Evolutionary conservation across 1,140 invertebrate genomes (phyloP), one percentile per base, ranked within the genome.

Genomic region (Cotesia typhae): DNA sequence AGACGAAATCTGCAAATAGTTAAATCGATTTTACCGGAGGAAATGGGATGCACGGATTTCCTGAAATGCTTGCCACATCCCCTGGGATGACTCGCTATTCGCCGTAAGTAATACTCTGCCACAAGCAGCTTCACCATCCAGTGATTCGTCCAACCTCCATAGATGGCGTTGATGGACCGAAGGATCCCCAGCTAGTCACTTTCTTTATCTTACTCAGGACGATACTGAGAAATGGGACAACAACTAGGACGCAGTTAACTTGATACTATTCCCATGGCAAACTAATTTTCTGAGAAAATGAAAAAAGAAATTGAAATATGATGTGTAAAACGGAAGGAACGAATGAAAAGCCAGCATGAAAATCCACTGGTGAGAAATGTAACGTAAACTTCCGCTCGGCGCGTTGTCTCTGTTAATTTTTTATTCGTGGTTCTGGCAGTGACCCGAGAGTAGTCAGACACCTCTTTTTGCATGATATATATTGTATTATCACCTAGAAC

Each of bases 1-100:
- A 53, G 60, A 41, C 60, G 20, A 72, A 35, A 72, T 47, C 52
- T 57, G 70, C 70, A 41, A 72, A 71, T 71, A 65, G 70, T 52
- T 71, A 55, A 70, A 71, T 72, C 70, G 70, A 72, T 72, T 72
- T 67, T 52, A 72, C 63, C 36, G 63, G 38, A 67, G 70, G 70
- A 67, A 72, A 72, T 72, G 63, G 70, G 70, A 72, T 72, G 70
- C 70, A 72, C 70, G 70, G 70, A 72, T 72, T 72, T 72, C 70
- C 70, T 64, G 63, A 37, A 55, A 70, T 51, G 63, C 63, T 67
- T 60, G 55, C 36, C 65, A 35, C 64, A 67, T 72, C 61, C 64
- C 63, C 63, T 41, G 70, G 53, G 70, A 66, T 36, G 38, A 17
- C 7, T 10, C n/a, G 35, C 57, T 64, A 64, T 66, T 70, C 35